Conservation (phyloP, 2,797 vertebrate species). For the Dipus sagitta region DNA sequence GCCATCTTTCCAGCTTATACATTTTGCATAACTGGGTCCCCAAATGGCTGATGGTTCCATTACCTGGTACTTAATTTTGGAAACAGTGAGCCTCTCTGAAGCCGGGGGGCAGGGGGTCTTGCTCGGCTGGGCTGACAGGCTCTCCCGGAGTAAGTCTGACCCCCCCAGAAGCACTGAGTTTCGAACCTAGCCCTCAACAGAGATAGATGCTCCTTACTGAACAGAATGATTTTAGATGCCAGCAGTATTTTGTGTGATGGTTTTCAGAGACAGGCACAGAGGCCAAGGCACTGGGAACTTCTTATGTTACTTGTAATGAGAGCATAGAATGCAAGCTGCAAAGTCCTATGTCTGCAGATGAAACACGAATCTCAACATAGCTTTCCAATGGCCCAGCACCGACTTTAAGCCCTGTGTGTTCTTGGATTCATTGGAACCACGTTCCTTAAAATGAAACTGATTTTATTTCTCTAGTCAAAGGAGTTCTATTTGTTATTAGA, state of each 20-base stretch:
- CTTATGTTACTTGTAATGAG: background rate
- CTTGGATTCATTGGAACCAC: conserved; percentile 54
- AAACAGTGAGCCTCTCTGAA: background rate
- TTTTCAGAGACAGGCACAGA: background rate
- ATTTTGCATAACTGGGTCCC: background rate
- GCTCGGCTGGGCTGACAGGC: background rate
- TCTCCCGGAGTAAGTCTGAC: background rate
- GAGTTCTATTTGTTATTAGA: conserved; percentile 32
- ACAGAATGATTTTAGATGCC: background rate
- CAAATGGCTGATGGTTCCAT: background rate
- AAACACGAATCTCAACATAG: conserved; percentile 9
- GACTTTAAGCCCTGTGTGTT: conserved; percentile 11
- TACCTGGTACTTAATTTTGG: background rate
- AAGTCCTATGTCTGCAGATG: background rate
- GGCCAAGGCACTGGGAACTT: background rate
- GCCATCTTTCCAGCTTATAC: too few relatives aligned
- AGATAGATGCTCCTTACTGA: background rate
- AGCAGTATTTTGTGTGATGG: background rate
- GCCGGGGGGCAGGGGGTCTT: background rate
- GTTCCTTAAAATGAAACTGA: conserved; percentile 30
- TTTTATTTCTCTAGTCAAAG: conserved; percentile 22
- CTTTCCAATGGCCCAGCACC: conserved; percentile 40
- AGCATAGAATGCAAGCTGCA: background rate
- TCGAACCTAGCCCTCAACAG: background rate
- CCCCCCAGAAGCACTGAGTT: background rate